A percentile compares a stretch with the other conserved stretches of the same genome.
phyloP scores from a whole-genome alignment of 2,113 vertebrate species.

The Neomonachus schauinslandi region DNA sequence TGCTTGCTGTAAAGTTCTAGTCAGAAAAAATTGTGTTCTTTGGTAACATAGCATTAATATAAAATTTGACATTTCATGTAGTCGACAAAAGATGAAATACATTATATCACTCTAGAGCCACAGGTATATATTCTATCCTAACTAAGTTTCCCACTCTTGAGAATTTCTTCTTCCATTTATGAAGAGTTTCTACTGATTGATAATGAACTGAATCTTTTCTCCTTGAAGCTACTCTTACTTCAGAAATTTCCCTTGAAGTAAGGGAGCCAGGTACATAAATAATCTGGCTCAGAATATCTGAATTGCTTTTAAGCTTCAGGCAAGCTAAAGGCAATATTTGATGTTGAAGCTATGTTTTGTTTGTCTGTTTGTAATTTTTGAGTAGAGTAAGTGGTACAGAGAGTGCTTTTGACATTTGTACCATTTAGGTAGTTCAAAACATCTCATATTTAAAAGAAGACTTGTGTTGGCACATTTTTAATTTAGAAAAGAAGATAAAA shows the following conservation, averaged over 20 bases:
- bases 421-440: neutral
- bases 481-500: constrained; percentile 44
- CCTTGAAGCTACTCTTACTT: neutral
- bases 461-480: constrained; percentile 12
- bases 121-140: neutral
- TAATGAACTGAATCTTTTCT: neutral
- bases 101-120: neutral
- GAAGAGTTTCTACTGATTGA: neutral
- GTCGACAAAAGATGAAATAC: neutral
- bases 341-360: neutral
- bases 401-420: constrained; percentile 9
- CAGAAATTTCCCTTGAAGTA: neutral
- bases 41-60: neutral
- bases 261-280: neutral
- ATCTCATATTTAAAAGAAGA: neutral
- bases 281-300: neutral
- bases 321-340: constrained; percentile 11
- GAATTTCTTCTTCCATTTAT: neutral
- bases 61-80: neutral
- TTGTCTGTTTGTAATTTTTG: constrained; percentile 47
- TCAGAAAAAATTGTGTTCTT: neutral
- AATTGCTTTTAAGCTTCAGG: constrained; percentile 1
- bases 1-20: neutral
- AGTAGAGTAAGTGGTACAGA: neutral
- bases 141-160: neutral